Base-by-base conservation (phyloP, 1,140 invertebrate genomes). In the Lamellibrachia luymesi region DNA sequence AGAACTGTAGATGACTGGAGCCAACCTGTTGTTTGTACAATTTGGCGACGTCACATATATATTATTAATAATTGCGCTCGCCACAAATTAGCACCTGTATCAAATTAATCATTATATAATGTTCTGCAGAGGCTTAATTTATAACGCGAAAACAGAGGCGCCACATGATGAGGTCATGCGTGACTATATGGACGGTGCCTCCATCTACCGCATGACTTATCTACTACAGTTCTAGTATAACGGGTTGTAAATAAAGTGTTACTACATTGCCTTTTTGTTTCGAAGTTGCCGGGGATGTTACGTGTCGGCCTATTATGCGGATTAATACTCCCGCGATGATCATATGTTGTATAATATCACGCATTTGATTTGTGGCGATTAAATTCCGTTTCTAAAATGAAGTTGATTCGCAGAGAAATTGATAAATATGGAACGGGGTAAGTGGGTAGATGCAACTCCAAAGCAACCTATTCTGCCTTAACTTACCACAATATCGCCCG, bases 381-480 rank as follows among this genome's bases (percentile, higher is more conserved):
- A 80, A 80, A 10, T 10, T 80, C 25, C 17, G 64, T 80, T 80
- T 1, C 64, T 22, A 80, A 80, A 91, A 91, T 91, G 91, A 91
- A 91, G 91, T 91, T 91, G 51, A 51, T 91, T 51, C 49, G 91
- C 51, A 91, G 51, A 91, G 91, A 91, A 50, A 91, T 91, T 25
- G 91, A 91, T 91, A 91, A 91, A 91, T 25, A 91, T 51, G 51
- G 91, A 50, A 51, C 91, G 51, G 91, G 91, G 91, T 91, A 91
- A 91, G 91, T n/a, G 49, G 25, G 22, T 91, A 91, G 51, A 4
- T 8, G 13, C 49, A 50, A n/a, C 27, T 90, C 17, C 17, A 90
- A 90, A 22, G 89, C 27, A 90, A 17, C 17, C 17, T 90, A 49
- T 91, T 50, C 6, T 91, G 6, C 91, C 2, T 91, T 91, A 91